These are phyloP conservation scores for Nyctibius bracteatus DNA, from an alignment of 2,113 vertebrate genomes.

Conservation along the genomic window DNA sequence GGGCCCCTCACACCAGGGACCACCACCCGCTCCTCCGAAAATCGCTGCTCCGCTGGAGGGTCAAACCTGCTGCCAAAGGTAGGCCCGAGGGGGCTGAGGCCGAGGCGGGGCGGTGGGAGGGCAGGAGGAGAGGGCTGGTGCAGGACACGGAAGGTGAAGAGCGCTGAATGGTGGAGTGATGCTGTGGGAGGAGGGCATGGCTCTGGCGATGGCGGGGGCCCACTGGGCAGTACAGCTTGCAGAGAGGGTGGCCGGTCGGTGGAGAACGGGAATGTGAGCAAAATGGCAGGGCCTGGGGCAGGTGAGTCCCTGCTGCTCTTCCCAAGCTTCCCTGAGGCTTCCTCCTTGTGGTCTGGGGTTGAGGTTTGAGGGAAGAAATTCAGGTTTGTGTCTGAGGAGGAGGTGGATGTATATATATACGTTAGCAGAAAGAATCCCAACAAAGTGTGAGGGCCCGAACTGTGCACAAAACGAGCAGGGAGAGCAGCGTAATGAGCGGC, in stretches of 20 bases:
- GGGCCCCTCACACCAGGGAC: rapidly evolving
- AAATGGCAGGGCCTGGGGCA: no score
- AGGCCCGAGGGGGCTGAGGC: not conserved
- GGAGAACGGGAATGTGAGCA: not conserved
- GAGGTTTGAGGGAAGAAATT: not conserved
- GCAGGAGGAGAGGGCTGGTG: not conserved
- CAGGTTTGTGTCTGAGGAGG: not conserved
- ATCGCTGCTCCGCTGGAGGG: not conserved
- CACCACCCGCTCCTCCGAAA: not conserved
- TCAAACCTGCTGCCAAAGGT: not conserved
- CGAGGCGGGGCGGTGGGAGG: rapidly evolving
- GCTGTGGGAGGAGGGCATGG: not conserved
- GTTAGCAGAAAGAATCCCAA: not conserved
- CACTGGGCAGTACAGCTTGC: rapidly evolving
- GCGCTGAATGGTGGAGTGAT: rapidly evolving
- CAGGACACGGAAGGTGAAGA: rapidly evolving
- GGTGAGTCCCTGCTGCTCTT: not conserved
- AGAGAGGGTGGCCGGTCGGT: not conserved
- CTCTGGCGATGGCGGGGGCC: rapidly evolving
- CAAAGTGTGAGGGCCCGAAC: not conserved
- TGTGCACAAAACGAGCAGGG: not conserved
- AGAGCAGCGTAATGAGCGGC: not conserved
- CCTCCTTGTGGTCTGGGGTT: no score
- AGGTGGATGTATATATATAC: no score
- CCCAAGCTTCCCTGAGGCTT: not conserved